Evolutionary conservation across 2,113 vertebrate species (phyloP).

Genomic region (Calypte anna): DNA sequence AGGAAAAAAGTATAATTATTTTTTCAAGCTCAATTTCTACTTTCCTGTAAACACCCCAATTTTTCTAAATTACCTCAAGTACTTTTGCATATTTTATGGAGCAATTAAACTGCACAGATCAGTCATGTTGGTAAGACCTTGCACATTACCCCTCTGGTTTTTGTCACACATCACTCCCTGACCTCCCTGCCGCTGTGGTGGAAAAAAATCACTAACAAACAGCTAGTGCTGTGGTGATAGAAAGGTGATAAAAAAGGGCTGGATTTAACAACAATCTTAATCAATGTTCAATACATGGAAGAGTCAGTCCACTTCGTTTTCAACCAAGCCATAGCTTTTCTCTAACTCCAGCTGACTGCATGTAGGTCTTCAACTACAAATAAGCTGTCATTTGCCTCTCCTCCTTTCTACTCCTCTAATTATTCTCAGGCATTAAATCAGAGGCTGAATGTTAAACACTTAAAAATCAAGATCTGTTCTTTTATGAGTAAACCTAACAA

Average conservation of each 20-base stretch:
- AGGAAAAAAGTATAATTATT: background rate
- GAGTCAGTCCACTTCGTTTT: background rate
- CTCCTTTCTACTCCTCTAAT: background rate
- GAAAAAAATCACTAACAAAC: background rate
- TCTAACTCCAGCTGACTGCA: background rate
- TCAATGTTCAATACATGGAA: background rate
- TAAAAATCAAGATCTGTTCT: background rate
- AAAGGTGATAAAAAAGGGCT: background rate
- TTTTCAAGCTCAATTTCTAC: conserved; percentile 38
- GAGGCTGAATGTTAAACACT: background rate
- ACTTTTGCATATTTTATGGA: background rate
- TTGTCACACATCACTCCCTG: background rate
- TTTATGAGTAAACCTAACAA: background rate
- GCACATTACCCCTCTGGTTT: background rate
- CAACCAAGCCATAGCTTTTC: background rate
- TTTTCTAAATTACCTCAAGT: background rate
- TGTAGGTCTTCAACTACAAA: background rate
- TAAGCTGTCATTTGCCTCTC: background rate
- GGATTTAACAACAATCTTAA: background rate
- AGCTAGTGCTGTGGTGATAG: background rate
- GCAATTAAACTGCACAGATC: background rate
- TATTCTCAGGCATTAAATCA: background rate
- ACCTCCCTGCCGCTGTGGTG: background rate
- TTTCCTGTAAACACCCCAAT: conserved; percentile 25
- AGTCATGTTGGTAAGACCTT: background rate